These are phyloP conservation scores for Acanthococcus lagerstroemiae DNA, from an alignment of 2,888 invertebrate species.

Conservation along the genomic window DNA sequence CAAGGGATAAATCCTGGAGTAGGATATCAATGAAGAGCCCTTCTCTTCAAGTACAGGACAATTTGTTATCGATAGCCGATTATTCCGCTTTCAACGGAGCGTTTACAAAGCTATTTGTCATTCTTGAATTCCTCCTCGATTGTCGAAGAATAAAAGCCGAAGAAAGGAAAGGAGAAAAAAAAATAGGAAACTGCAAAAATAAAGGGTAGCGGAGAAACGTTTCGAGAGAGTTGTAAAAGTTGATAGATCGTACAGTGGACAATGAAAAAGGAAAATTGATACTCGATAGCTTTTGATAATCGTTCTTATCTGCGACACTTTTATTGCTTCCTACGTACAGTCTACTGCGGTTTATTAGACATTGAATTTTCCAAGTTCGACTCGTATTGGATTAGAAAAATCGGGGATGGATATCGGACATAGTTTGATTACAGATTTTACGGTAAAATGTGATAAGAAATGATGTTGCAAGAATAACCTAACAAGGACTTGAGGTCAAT, in stretches of 20 bases:
- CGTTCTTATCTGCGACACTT: slow-evolving; percentile 1
- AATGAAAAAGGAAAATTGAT: slow-evolving; percentile 17
- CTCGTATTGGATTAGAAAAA: too few relatives aligned
- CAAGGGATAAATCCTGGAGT: slow-evolving; percentile 24
- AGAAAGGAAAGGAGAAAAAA: neutral
- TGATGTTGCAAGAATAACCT: too few relatives aligned
- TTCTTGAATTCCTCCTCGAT: slow-evolving; percentile 25
- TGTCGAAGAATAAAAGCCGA: slow-evolving; percentile 22
- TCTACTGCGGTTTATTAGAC: neutral
- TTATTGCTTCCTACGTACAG: neutral
- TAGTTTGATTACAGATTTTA: too few relatives aligned
- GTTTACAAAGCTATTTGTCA: slow-evolving; percentile 28
- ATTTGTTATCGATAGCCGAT: slow-evolving; percentile 29
- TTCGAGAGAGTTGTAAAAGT: slow-evolving; percentile 1
- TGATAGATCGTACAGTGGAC: slow-evolving; percentile 17
- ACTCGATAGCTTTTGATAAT: slow-evolving; percentile 5
- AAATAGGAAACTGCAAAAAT: slow-evolving; percentile 8
- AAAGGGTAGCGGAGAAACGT: slow-evolving; percentile 6
- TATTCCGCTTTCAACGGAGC: slow-evolving; percentile 28
- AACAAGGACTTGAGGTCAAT: too few relatives aligned
- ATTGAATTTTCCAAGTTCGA: too few relatives aligned
- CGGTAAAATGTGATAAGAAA: too few relatives aligned
- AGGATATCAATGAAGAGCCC: slow-evolving; percentile 20
- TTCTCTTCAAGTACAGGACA: slow-evolving; percentile 3
- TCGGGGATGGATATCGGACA: too few relatives aligned